Conservation (phyloP, 2,113 vertebrate species). For the Lepisosteus oculatus region DNA sequence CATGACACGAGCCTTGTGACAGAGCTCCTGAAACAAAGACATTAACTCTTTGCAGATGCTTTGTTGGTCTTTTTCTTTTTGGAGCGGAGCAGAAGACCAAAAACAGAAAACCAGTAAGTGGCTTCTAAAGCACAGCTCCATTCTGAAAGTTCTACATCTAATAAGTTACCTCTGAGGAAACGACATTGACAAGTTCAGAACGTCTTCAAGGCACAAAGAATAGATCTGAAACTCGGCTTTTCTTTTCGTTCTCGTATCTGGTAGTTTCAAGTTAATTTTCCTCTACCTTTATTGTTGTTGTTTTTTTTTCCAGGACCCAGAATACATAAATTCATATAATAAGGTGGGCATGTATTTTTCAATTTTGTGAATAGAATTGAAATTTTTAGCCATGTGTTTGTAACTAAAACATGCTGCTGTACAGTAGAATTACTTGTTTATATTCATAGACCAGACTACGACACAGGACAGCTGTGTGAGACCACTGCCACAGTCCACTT, state of each 20-base stretch:
- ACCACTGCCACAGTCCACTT: neutral
- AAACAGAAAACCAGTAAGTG: neutral
- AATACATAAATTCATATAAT: neutral
- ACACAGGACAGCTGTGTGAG: neutral
- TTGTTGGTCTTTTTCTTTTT: constrained; percentile 24
- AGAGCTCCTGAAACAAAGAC: constrained; percentile 34
- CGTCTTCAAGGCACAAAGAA: neutral
- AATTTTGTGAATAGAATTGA: neutral
- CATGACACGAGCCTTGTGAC: constrained; percentile 67
- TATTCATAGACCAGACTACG: constrained; percentile 1
- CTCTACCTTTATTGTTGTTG: neutral
- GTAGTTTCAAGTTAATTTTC: neutral
- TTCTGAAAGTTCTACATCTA: constrained; percentile 18
- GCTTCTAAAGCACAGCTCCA: neutral
- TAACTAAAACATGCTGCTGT: neutral
- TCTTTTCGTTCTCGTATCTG: neutral
- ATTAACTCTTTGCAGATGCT: constrained; percentile 42
- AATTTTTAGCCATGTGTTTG: neutral
- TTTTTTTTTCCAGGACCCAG: too few species aligned
- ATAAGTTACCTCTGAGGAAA: neutral
- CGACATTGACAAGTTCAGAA: neutral
- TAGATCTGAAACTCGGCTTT: neutral
- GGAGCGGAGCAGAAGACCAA: neutral
- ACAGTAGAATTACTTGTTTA: neutral
- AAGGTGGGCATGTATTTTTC: neutral